These are phyloP conservation scores for Selene dorsalis DNA, from an alignment of 2,797 vertebrate genomes.

Conservation along the genomic window DNA sequence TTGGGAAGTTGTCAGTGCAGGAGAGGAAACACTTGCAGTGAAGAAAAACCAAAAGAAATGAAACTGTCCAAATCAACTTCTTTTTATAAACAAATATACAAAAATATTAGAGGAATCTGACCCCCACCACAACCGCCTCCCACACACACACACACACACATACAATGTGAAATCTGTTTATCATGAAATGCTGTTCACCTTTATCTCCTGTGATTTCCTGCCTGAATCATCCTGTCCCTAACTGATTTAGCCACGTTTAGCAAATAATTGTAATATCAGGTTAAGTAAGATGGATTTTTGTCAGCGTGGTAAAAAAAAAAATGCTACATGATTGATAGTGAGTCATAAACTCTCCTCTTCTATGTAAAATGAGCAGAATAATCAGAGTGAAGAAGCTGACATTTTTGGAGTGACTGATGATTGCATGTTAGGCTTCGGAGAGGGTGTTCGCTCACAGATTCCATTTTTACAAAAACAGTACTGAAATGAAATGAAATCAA, in stretches of 20 bases:
- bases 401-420: conserved; percentile 53
- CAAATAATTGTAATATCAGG: conserved; percentile 70
- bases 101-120: conserved; percentile 38
- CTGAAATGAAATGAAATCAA: conserved; percentile 24
- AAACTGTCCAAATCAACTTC: conserved; percentile 16
- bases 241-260: conserved; percentile 70
- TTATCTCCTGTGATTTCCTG: conserved; percentile 39
- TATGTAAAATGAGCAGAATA: conserved; percentile 48
- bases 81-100: conserved; percentile 29
- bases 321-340: conserved; percentile 62
- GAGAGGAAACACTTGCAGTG: not conserved
- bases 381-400: conserved; percentile 49
- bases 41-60: not conserved
- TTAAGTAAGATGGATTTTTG: conserved; percentile 76
- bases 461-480: conserved; percentile 19
- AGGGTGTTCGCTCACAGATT: conserved; percentile 4
- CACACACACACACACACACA: conserved; percentile 2
- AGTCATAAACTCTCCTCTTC: conserved; percentile 61
- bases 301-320: conserved; percentile 49
- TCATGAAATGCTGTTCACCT: conserved; percentile 61
- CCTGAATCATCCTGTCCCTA: conserved; percentile 55
- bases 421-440: not conserved
- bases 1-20: conserved; percentile 33
- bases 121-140: too few relatives aligned
- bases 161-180: conserved; percentile 32